Evolutionary conservation across 2,888 invertebrate genomes (phyloP).

Genomic region (Torymus auratus): DNA sequence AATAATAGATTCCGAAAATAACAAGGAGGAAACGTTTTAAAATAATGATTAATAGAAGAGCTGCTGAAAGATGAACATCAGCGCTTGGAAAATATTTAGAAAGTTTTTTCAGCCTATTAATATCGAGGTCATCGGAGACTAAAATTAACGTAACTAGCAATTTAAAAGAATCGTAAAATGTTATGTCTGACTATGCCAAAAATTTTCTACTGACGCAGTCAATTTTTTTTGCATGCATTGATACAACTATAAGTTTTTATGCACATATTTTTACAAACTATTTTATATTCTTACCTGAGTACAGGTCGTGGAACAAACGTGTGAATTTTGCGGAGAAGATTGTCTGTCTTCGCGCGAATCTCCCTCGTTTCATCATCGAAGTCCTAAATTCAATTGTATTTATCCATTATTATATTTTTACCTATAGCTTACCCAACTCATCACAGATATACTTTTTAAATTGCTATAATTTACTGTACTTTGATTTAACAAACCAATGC

Average conservation of each 20-base stretch:
- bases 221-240: too few relatives aligned
- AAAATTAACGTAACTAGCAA: too few relatives aligned
- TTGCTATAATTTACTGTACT: too few relatives aligned
- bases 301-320: conserved; percentile 85
- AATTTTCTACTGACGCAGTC: too few relatives aligned
- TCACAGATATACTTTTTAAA: not conserved
- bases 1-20: conserved; percentile 6
- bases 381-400: conserved; percentile 79
- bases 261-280: not conserved
- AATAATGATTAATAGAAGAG: not conserved
- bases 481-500: too few relatives aligned
- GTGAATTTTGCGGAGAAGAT: conserved; percentile 86
- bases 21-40: not conserved
- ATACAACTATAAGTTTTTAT: not conserved
- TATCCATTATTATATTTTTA: conserved; percentile 4
- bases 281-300: conserved; percentile 77
- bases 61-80: not conserved
- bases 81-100: too few relatives aligned
- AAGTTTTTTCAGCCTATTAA: too few relatives aligned
- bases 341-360: conserved; percentile 87
- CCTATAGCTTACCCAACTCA: not conserved
- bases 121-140: too few relatives aligned
- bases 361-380: conserved; percentile 90
- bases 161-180: too few relatives aligned
- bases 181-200: too few relatives aligned